Conservation (phyloP, 1,140 invertebrate genomes). For the Leptopilina clavipes region DNA sequence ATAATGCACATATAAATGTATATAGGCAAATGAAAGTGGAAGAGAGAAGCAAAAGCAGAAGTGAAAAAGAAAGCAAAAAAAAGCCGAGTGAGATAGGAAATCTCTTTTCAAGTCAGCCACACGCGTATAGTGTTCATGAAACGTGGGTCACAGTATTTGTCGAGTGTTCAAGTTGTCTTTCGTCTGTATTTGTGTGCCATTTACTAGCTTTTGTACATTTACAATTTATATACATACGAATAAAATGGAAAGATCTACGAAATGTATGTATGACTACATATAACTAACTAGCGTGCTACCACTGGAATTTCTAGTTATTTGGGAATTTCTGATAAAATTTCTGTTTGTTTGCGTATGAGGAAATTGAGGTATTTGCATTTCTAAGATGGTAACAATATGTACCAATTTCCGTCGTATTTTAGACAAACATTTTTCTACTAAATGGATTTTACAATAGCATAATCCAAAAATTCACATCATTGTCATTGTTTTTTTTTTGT, state of each 20-base stretch:
- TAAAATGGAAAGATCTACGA: background rate
- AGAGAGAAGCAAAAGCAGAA: background rate
- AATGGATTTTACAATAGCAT: too few species aligned
- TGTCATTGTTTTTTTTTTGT: too few species aligned
- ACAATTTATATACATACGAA: background rate
- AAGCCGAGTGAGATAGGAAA: background rate
- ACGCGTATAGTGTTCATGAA: conserved; percentile 21
- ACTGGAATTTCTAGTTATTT: background rate
- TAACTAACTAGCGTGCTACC: background rate
- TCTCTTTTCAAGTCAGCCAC: conserved; percentile 22
- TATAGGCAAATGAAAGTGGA: conserved; percentile 24
- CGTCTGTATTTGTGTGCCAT: background rate
- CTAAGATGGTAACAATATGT: too few species aligned
- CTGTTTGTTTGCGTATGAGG: background rate
- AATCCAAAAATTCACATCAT: too few species aligned
- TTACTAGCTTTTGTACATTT: background rate
- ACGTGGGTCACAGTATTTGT: conserved; percentile 13
- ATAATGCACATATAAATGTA: background rate
- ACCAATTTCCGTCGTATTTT: too few species aligned
- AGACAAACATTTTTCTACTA: too few species aligned
- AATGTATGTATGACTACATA: conserved; percentile 1
- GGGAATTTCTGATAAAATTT: background rate
- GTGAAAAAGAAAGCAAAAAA: conserved; percentile 8
- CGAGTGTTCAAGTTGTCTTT: background rate
- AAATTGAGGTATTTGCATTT: background rate